A percentile compares a stretch with the other conserved stretches of the same genome.
These are phyloP conservation scores for Tachina fera DNA, from an alignment of 2,888 invertebrate genomes.

Conservation along the genomic window DNA sequence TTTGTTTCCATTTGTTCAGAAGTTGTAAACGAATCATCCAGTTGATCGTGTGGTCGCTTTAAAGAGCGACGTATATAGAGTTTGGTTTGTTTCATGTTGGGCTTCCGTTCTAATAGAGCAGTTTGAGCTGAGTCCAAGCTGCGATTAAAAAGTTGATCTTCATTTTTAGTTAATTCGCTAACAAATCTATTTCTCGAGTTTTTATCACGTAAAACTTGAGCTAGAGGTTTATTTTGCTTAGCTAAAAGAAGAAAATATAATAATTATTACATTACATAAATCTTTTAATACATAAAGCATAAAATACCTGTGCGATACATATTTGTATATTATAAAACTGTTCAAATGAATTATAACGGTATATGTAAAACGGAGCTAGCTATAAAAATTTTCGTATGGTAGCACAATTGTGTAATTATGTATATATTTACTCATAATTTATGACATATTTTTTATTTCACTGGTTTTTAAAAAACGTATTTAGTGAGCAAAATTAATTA, in stretches of 20 bases:
- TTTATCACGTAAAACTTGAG: constrained; percentile 63
- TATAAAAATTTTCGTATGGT: neutral
- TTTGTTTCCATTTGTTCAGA: constrained; percentile 70
- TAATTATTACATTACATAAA: constrained; percentile 19
- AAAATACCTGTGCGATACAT: constrained; percentile 74
- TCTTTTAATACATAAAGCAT: constrained; percentile 2
- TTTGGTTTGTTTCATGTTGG: constrained; percentile 77
- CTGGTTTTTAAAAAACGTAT: no score
- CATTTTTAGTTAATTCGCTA: constrained; percentile 56
- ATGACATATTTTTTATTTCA: no score
- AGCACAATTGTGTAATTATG: neutral
- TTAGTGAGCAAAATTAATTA: no score
- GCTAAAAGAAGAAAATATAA: constrained; percentile 25
- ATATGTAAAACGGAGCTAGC: neutral
- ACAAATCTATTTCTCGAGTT: constrained; percentile 69
- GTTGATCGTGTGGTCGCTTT: constrained; percentile 60
- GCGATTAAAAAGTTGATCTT: constrained; percentile 65
- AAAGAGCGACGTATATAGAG: constrained; percentile 71
- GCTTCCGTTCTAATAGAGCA: constrained; percentile 70
- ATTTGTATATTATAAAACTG: neutral
- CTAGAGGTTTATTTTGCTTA: constrained; percentile 53
- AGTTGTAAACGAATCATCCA: constrained; percentile 53
- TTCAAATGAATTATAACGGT: constrained; percentile 39
- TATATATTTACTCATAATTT: no score
- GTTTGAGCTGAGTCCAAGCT: constrained; percentile 76